Evolutionary conservation across 2,888 invertebrate genomes (phyloP).

Genomic region (Frankliniella intonsa): DNA sequence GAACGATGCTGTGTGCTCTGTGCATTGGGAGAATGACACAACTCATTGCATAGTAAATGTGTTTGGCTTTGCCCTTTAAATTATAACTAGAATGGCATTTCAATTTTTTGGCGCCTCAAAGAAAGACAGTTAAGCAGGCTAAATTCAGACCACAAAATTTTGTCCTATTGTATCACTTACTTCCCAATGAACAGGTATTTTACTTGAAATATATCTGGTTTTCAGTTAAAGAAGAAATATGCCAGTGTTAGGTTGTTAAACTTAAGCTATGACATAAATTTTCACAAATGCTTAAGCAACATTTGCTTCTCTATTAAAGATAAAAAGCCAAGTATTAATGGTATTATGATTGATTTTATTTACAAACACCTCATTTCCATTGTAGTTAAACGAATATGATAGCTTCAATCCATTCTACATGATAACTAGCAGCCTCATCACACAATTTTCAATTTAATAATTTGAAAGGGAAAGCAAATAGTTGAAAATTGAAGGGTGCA

Average conservation of each 20-base stretch:
- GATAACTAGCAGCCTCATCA: constrained; percentile 15
- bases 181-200: neutral
- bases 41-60: constrained; percentile 13
- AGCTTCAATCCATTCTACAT: neutral
- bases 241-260: too few species aligned
- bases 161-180: too few species aligned
- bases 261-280: too few species aligned
- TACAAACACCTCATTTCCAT: constrained; percentile 23
- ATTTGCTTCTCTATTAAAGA: neutral
- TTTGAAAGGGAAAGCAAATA: neutral
- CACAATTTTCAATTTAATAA: neutral
- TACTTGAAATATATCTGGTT: neutral
- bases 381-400: constrained; percentile 10
- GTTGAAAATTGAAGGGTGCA: constrained; percentile 4
- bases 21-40: constrained; percentile 19
- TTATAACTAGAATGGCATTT: neutral
- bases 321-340: neutral
- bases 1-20: neutral
- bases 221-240: too few species aligned
- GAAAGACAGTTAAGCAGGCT: neutral
- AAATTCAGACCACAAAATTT: neutral
- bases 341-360: constrained; percentile 4
- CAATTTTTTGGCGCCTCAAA: neutral
- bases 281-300: neutral
- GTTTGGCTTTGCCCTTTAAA: neutral